These are phyloP conservation scores for Eptatretus atami DNA, from an alignment of 2,797 vertebrate species.

Conservation along the genomic window DNA sequence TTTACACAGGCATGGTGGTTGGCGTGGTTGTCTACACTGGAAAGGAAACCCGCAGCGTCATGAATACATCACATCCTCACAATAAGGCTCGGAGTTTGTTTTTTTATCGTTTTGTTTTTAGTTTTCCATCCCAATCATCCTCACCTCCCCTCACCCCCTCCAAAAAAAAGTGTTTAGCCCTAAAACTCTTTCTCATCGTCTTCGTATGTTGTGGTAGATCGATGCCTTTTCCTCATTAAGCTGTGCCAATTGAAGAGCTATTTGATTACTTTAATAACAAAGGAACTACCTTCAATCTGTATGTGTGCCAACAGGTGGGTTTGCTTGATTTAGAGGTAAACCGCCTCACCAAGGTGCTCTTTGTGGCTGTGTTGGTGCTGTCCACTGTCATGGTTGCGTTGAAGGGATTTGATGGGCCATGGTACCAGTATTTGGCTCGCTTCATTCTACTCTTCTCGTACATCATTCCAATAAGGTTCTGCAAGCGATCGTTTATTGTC, in stretches of 20 bases:
- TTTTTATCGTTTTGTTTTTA: not conserved
- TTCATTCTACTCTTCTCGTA: slow-evolving; percentile 88
- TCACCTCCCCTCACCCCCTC: not conserved
- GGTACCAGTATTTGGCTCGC: slow-evolving; percentile 69
- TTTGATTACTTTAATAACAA: not conserved
- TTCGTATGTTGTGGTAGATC: too few relatives aligned
- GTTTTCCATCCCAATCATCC: not conserved
- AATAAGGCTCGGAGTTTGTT: slow-evolving; percentile 38
- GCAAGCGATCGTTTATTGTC: too few relatives aligned
- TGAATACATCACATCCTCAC: slow-evolving; percentile 79
- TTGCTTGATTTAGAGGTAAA: slow-evolving; percentile 76
- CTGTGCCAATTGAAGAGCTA: not conserved
- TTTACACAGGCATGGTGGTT: slow-evolving; percentile 58
- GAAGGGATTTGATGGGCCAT: slow-evolving; percentile 60
- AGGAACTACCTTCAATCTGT: too few relatives aligned
- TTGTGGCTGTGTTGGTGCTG: slow-evolving; percentile 53
- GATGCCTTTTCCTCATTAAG: not conserved
- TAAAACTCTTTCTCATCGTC: too few relatives aligned
- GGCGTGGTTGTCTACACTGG: slow-evolving; percentile 94
- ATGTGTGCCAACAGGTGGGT: slow-evolving; percentile 28
- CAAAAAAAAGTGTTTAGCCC: too few relatives aligned
- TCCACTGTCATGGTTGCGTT: slow-evolving; percentile 66
- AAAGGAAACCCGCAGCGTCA: slow-evolving; percentile 74
- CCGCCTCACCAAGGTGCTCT: slow-evolving; percentile 70
- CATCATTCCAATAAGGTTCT: slow-evolving; percentile 91